Percentiles rank a stretch among this genome's conserved stretches.
Conservation (phyloP, 2,888 invertebrate species). For the Synanthedon vespiformis region DNA sequence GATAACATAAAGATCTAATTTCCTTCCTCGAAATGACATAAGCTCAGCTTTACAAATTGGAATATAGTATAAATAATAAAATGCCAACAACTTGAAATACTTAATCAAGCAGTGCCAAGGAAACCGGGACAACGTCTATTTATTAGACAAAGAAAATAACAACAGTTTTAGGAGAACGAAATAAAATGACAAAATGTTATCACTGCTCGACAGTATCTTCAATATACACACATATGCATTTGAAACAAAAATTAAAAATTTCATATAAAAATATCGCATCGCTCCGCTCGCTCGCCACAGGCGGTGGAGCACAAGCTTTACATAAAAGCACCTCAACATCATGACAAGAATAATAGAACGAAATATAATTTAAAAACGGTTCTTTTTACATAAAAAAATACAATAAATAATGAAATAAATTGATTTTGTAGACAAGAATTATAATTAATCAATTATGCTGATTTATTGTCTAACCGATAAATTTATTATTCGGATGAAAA, state of each 20-base stretch:
- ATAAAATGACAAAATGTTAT: background rate
- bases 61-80: constrained; percentile 57
- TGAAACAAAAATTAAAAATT: constrained; percentile 13
- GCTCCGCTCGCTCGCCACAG: constrained; percentile 16
- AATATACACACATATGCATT: constrained; percentile 4
- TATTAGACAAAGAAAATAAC: background rate
- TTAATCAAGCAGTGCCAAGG: constrained; percentile 24
- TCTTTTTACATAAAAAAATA: background rate
- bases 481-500: background rate
- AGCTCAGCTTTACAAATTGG: constrained; percentile 51
- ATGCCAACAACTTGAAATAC: constrained; percentile 50
- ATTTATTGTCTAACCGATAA: background rate
- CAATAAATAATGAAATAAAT: constrained; percentile 2
- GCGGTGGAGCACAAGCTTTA: constrained; percentile 24
- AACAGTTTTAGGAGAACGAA: background rate
- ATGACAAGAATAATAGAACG: constrained; percentile 30
- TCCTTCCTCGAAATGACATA: constrained; percentile 35
- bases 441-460: background rate
- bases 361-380: constrained; percentile 10
- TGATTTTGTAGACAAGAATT: constrained; percentile 1
- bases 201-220: constrained; percentile 8
- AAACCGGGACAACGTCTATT: background rate
- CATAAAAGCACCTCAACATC: constrained; percentile 50
- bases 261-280: constrained; percentile 49
- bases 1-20: constrained; percentile 45